A percentile compares a stretch with the other conserved stretches of the same genome.
phyloP scores from a whole-genome alignment of 2,797 vertebrate species.

The Heteromormyrus szaboi region DNA sequence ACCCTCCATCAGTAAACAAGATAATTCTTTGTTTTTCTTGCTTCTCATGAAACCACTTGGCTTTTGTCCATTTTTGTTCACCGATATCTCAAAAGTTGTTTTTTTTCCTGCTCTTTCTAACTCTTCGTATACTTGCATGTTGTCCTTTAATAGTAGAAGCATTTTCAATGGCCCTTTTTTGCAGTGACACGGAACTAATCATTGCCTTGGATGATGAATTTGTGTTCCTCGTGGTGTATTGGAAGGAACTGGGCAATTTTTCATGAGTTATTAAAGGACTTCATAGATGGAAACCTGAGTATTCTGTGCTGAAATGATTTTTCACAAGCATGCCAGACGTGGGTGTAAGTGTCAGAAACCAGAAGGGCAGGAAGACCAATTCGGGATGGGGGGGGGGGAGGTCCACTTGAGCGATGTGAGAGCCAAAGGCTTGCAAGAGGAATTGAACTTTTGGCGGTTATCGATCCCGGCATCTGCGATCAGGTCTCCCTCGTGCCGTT shows the following conservation, averaged over 20 bases:
- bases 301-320: not conserved
- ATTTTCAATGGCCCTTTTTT: not conserved
- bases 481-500: not conserved
- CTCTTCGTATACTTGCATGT: not conserved
- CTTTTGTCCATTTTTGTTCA: not conserved
- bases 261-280: not conserved
- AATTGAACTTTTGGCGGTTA: not conserved
- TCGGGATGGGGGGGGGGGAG: not conserved
- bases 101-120: not conserved
- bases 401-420: not conserved
- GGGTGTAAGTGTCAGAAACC: not conserved
- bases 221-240: not conserved
- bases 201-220: not conserved
- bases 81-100: not conserved
- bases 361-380: not conserved
- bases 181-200: not conserved
- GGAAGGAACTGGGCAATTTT: not conserved
- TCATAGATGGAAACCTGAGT: not conserved
- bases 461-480: not conserved
- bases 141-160: not conserved
- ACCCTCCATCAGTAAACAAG: not conserved
- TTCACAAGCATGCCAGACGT: not conserved
- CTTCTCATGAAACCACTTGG: not conserved
- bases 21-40: not conserved
- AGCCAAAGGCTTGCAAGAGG: not conserved